Evolutionary conservation across 2,113 vertebrate genomes (phyloP), one percentile per base, ranked within the genome.

Genomic region (Xenopus laevis): DNA sequence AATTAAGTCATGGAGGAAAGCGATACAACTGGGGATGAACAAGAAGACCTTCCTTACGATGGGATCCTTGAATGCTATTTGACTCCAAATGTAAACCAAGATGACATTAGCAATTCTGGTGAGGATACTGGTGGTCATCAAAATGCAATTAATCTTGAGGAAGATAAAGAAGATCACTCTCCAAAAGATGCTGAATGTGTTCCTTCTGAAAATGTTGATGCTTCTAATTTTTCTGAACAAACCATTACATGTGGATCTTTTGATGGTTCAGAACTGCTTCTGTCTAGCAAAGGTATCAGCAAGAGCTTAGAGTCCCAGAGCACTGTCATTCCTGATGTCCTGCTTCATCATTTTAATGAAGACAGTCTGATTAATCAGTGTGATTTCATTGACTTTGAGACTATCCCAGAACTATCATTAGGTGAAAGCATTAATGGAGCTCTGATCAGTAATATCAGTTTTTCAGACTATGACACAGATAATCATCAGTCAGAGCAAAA

Each of bases 41-140:
- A 94, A 45, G 91, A 94, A 10, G 89, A 95, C 2, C 83, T 95
- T 17, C 91, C 91, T 52, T 92, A 85, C 12, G 91, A 94, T 74
- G 86, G 75, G 3, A 79, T 81, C 2, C 47, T 80, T 11, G 79
- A 72, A 30, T 84, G 80, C 50, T 77, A 77, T 70, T 40, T 77
- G 63, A 61, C 69, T 64, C 46, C 74, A 57, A 45, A 44, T 46
- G 13, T 44, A 63, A 18, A 64, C 13, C 12, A 27, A 1, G 18
- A 57, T 46, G 5, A 63, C 5, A 15, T 45, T 45, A 55, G 13
- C 1, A 55, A 27, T 0, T 1, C 27, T 23, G 21, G 7, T 17
- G 47, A 17, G 3, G n/a, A 59, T 52, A 13, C 12, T 50, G 47
- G 47, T 50, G 15, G 11, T 50, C 11, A 50, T 50, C 47, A 50